Evolutionary conservation across 2,888 invertebrate species (phyloP).

Genomic region (Drosophila monieri): DNA sequence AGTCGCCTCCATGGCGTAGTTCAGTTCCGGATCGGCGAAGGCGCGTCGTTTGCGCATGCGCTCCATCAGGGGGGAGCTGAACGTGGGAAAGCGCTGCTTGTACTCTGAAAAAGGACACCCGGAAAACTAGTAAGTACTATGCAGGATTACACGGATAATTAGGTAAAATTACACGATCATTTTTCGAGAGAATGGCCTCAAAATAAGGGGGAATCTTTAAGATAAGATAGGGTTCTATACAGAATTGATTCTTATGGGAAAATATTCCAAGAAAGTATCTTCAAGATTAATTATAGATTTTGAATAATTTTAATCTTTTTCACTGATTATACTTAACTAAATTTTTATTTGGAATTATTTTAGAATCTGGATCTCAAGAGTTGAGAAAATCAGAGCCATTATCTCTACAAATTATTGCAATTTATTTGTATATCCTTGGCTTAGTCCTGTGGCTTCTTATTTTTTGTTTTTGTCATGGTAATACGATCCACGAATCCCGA

Average conservation of each 20-base stretch:
- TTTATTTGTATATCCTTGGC: not conserved
- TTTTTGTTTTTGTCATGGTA: slow-evolving; percentile 21
- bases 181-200: slow-evolving; percentile 56
- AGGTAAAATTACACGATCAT: slow-evolving; percentile 17
- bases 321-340: no score
- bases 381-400: not conserved
- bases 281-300: no score
- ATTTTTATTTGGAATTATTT: no score
- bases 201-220: slow-evolving; percentile 40
- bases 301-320: no score
- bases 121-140: slow-evolving; percentile 16
- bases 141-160: not conserved
- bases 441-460: not conserved
- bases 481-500: slow-evolving; percentile 27
- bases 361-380: not conserved
- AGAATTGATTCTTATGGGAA: no score
- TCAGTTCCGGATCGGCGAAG: slow-evolving; percentile 85
- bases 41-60: slow-evolving; percentile 84
- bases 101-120: slow-evolving; percentile 71
- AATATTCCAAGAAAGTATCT: no score
- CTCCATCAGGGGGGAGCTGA: slow-evolving; percentile 82
- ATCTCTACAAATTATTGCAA: not conserved
- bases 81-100: slow-evolving; percentile 80
- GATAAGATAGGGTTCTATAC: not conserved
- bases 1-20: slow-evolving; percentile 81